These are phyloP conservation scores for Cosmia trapezina DNA, from an alignment of 2,888 invertebrate genomes.

Conservation along the genomic window DNA sequence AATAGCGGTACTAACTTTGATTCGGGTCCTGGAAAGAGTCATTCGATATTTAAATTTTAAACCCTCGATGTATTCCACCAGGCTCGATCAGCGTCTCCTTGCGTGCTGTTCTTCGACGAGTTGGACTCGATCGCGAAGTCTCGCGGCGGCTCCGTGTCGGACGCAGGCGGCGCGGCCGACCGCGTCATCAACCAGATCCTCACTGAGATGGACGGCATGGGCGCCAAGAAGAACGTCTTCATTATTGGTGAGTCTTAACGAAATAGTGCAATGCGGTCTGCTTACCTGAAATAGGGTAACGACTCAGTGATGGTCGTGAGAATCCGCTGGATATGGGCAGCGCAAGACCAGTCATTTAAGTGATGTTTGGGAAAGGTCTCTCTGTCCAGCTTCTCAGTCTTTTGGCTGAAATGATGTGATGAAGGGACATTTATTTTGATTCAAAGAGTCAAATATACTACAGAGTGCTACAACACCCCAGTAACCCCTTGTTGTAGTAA, in stretches of 20 bases:
- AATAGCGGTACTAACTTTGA: neutral
- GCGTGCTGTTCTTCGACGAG: conserved; percentile 99
- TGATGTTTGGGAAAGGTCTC: neutral
- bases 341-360: neutral
- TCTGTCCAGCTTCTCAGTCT: neutral
- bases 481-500: neutral
- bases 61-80: conserved; percentile 69
- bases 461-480: neutral
- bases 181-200: conserved; percentile 99
- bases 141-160: conserved; percentile 98
- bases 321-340: neutral
- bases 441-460: neutral
- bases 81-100: conserved; percentile 99
- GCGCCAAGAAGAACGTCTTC: conserved; percentile 99
- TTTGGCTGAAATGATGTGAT: neutral
- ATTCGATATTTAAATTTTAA: neutral
- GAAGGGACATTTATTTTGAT: neutral
- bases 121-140: conserved; percentile 99
- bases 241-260: conserved; percentile 95
- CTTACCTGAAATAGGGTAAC: neutral
- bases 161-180: conserved; percentile 99
- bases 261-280: neutral
- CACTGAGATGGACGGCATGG: conserved; percentile 99
- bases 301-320: neutral
- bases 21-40: neutral